These are phyloP conservation scores for human (Homo sapiens) DNA, from an alignment of 2,113 vertebrate species.

Conservation along the genomic window DNA sequence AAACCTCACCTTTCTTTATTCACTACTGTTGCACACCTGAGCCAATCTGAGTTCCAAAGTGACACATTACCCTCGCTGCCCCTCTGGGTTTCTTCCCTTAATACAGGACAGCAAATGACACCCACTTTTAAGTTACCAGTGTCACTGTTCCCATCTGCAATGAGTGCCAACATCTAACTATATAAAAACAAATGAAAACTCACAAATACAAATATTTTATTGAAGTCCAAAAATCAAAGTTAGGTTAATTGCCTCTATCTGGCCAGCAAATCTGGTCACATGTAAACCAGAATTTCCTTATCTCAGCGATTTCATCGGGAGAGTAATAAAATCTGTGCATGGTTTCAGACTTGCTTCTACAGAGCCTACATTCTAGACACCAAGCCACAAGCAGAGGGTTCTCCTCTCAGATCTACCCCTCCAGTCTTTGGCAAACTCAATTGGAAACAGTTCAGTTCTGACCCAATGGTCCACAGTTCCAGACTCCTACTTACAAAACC, in stretches of 20 bases:
- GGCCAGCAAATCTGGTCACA: neutral
- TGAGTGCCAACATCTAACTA: neutral
- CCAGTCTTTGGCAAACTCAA: neutral
- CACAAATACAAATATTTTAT: neutral
- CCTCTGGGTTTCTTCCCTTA: neutral
- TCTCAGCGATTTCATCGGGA: neutral
- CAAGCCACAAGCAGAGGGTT: rapidly evolving
- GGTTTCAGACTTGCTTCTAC: neutral
- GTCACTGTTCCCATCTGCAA: neutral
- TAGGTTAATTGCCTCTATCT: neutral
- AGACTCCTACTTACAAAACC: neutral
- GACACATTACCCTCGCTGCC: rapidly evolving
- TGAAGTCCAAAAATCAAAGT: neutral
- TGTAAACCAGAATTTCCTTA: neutral
- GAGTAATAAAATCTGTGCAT: neutral
- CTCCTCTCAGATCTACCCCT: neutral
- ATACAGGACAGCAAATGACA: neutral
- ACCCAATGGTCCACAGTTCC: neutral
- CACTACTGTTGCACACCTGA: neutral
- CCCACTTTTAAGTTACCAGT: neutral
- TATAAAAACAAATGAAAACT: neutral
- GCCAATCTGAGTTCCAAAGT: neutral
- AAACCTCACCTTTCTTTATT: neutral
- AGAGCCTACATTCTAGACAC: neutral
- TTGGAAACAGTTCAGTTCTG: neutral